phyloP scores from a whole-genome alignment of 2,113 vertebrate species.

The Scytalopus superciliaris region DNA sequence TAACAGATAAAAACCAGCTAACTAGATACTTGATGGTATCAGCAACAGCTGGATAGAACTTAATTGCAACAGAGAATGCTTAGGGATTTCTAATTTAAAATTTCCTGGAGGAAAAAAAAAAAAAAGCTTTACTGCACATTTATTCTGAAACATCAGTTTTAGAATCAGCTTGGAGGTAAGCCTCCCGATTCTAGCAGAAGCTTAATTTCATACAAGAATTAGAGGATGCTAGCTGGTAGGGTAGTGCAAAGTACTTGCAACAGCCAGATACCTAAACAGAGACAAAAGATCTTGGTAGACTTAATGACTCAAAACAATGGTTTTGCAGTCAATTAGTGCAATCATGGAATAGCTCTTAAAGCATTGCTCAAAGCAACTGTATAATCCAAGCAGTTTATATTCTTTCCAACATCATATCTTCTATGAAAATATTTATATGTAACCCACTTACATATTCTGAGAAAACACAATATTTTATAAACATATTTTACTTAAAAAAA shows the following conservation, averaged over 20 bases:
- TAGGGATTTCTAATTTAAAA: background rate
- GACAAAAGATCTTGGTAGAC: background rate
- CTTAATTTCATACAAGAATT: constrained; percentile 9
- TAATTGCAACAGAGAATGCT: constrained; percentile 1
- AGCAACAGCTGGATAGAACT: background rate
- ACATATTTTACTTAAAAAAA: background rate
- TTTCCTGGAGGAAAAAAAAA: background rate
- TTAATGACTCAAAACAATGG: background rate
- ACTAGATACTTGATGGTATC: background rate
- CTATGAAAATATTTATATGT: background rate
- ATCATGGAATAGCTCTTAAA: background rate
- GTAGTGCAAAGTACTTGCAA: background rate
- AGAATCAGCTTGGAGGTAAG: background rate
- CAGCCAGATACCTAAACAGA: background rate
- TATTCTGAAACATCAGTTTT: background rate
- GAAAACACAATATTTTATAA: background rate
- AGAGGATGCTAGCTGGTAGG: background rate
- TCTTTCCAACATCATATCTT: background rate
- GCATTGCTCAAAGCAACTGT: background rate
- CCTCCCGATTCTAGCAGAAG: background rate
- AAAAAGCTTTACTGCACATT: background rate
- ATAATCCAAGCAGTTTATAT: background rate
- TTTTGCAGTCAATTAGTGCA: background rate
- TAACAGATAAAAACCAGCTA: background rate
- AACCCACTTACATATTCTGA: background rate